Base-by-base conservation (phyloP, 2,797 vertebrate genomes). In the Todus mexicanus region DNA sequence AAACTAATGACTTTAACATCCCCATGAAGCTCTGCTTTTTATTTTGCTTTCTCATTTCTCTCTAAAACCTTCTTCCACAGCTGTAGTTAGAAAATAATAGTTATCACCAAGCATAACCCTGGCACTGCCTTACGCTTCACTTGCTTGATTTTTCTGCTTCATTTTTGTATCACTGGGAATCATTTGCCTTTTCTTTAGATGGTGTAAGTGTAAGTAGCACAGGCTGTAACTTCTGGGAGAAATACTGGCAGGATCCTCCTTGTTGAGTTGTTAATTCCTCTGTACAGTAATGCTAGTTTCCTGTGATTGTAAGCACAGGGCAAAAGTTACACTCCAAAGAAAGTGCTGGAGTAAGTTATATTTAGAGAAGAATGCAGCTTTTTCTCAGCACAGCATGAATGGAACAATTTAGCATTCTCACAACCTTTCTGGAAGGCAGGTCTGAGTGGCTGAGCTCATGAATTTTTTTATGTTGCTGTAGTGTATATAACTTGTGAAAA, bases 201-300 rank as follows among this genome's bases (percentile, higher is more conserved):
- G 38, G 18, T 27, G 18, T 35, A 38, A 57, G 33, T 57, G 22
- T 19, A 81, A 51, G 47, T 31, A 80, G 64, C 38, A 29, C 60
- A 40, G 43, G 51, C 50, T 90, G 42, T 33, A 79, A 59, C 42
- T 56, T 87, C 72, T 75, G 33, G 68, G 78, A 69, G 78, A 79
- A 90, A 60, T 57, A 26, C 50, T 90, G 79, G 37, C 65, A 75
- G 51, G 56, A 86, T 89, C 38, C 63, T 94, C 72, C 75, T 88
- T 84, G 64, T 25, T 51, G 92, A 95, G 68, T 65, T 92, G 84
- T 85, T 92, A 78, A 95, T 94, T 88, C 68, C 47, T 66, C 38
- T 85, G 45, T 80, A 35, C 37, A 74, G 73, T 35, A 86, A 25
- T 54, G 47, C 60, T 77, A 27, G 56, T 78, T 91, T 90, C 89